Percentiles rank a stretch among this genome's conserved stretches.
These are phyloP conservation scores for Odontamblyopus rebecca DNA, from an alignment of 2,797 vertebrate species.

Conservation along the genomic window DNA sequence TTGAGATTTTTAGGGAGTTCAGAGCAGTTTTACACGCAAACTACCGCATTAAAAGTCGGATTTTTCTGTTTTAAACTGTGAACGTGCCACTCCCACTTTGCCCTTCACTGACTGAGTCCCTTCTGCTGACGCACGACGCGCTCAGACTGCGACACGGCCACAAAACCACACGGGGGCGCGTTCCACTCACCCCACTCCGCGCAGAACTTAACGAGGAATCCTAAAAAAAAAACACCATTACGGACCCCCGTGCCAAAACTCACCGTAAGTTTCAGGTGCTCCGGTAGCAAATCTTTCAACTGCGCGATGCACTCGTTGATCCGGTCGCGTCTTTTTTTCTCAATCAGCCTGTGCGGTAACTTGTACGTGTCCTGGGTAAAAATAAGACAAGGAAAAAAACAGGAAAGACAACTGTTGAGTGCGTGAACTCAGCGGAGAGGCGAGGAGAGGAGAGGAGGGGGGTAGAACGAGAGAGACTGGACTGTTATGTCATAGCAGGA, in stretches of 20 bases:
- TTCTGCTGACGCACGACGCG: conserved; percentile 54
- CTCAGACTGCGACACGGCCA: conserved; percentile 24
- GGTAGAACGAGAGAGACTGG: conserved; percentile 32
- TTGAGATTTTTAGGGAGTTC: neutral
- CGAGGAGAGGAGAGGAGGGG: conserved; percentile 29
- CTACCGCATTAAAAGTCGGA: neutral
- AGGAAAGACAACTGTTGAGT: conserved; percentile 6
- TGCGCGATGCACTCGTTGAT: conserved; percentile 99
- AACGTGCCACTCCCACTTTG: conserved; percentile 11
- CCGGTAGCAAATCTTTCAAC: conserved; percentile 95
- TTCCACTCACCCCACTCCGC: conserved; percentile 7
- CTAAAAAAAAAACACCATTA: too few relatives aligned
- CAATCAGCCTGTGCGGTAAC: conserved; percentile 94
- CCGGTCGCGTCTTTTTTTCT: conserved; percentile 97
- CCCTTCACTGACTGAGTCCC: neutral
- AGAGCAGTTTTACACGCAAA: neutral
- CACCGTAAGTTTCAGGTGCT: conserved; percentile 98
- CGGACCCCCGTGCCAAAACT: conserved; percentile 44
- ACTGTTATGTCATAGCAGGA: conserved; percentile 65
- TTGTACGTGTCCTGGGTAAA: conserved; percentile 93
- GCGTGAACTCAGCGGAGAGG: conserved; percentile 16
- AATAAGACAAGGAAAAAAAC: conserved; percentile 21
- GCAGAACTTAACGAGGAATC: too few relatives aligned
- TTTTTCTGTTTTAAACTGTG: neutral
- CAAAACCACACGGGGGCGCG: conserved; percentile 54